Base-by-base conservation (phyloP, 2,797 vertebrate species). In the Neoniphon sammara region DNA sequence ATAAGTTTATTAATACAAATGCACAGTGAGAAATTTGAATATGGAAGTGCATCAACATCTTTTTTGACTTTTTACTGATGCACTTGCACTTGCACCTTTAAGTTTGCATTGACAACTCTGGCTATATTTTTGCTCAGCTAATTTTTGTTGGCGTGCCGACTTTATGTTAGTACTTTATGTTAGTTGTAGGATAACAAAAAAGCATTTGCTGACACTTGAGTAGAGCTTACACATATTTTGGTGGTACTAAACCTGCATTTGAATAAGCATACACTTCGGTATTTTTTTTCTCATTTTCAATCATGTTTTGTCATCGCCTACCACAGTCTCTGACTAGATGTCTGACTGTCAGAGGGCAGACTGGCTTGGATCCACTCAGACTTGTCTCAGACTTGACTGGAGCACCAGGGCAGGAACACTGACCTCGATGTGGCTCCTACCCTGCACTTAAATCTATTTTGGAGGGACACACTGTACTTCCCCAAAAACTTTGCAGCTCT, bases 361-460 rank as follows among this genome's bases (percentile, higher is more conserved):
- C 73, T 57, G 70, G 53, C 71, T 66, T 52, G 54, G 66, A 78
- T 70, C 65, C 64, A 54, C 44, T 81, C 66, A 66, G 66, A 77
- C 72, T 70, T 77, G 44, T 89, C 78, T 77, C 85, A 68, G 77
- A 68, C 85, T 86, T 75, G 71, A 87, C 82, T 81, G 30, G 75
- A 82, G 79, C 87, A 85, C 70, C 67, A 62, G 85, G 77, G 77
- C 73, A 91, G 84, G 73, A 82, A 78, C 15, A 25, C 71, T 91
- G 88, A 92, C 91, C 91, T 93, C 87, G 42, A 66, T 89, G 91
- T 36, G 78, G 89, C 82, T 92, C 82, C 73, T 79, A 92, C 92
- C 89, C 92, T 92, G 88, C 91, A 93, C 90, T 95, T 95, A 95
- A 94, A 91, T 93, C 93, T 94, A 94, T 95, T 94, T 94, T 87